A percentile compares a stretch with the other conserved stretches of the same genome.
phyloP scores from a whole-genome alignment of 37 sponge, comb jelly and placozoan genomes.

The Tethya wilhelma region DNA sequence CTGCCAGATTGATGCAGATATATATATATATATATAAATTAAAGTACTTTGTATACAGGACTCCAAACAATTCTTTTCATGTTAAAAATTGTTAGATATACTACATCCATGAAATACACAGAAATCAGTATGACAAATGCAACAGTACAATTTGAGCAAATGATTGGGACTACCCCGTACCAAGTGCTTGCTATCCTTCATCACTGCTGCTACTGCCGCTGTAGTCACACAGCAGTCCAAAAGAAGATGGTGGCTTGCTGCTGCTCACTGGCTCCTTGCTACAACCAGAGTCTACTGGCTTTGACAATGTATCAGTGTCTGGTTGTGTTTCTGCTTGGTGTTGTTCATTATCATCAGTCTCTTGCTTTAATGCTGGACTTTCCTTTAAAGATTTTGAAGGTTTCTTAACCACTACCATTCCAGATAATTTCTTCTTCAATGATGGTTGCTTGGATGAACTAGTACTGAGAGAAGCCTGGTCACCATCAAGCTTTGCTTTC shows the following conservation, averaged over 20 bases:
- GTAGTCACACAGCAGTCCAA: not conserved
- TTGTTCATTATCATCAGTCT: not conserved
- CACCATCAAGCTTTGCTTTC: not conserved
- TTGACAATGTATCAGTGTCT: not conserved
- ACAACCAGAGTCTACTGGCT: not conserved
- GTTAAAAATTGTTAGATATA: too few relatives aligned
- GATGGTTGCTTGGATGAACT: too few relatives aligned
- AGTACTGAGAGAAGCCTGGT: not conserved
- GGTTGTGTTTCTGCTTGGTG: not conserved
- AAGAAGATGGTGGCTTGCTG: too few relatives aligned
- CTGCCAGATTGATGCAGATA: too few relatives aligned
- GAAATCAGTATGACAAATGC: too few relatives aligned
- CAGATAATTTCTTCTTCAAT: slow-evolving; percentile 6
- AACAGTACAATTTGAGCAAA: too few relatives aligned
- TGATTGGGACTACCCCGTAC: not conserved
- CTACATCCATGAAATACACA: too few relatives aligned
- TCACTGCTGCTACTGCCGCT: not conserved
- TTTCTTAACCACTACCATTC: slow-evolving; percentile 7
- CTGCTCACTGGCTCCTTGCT: not conserved
- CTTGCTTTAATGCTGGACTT: not conserved
- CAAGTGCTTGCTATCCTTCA: not conserved
- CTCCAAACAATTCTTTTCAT: too few relatives aligned
- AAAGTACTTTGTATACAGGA: too few relatives aligned
- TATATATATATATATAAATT: too few relatives aligned
- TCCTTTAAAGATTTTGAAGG: not conserved